These are phyloP conservation scores for Diogma glabrata DNA, from an alignment of 2,888 invertebrate genomes.

Conservation along the genomic window DNA sequence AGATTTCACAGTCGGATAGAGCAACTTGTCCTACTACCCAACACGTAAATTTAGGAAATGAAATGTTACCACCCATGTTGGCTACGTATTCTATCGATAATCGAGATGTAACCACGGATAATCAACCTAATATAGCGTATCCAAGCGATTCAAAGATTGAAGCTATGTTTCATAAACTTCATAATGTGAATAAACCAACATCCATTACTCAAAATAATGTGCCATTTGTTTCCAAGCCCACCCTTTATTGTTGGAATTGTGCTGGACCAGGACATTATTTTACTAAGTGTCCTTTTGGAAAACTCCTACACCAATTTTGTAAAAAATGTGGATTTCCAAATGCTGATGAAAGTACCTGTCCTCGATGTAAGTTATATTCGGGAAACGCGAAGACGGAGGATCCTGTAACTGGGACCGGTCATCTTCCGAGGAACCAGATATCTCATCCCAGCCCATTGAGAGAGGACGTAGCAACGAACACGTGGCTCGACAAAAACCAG, in stretches of 20 bases:
- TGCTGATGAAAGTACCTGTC: background rate
- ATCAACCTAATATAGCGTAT: no score
- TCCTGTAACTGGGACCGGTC: background rate
- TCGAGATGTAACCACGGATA: no score
- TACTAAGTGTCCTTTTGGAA: background rate
- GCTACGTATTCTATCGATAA: no score
- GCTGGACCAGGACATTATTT: background rate
- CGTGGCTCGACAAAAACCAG: background rate
- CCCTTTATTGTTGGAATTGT: background rate
- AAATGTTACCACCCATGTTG: no score
- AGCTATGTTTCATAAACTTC: no score
- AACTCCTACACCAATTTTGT: background rate
- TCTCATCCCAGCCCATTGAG: background rate
- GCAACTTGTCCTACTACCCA: no score
- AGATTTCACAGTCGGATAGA: no score
- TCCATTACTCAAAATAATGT: no score
- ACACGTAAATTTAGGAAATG: no score
- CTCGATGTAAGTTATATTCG: background rate
- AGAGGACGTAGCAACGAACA: background rate
- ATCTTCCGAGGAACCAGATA: background rate
- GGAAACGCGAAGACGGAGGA: background rate
- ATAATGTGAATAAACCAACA: no score
- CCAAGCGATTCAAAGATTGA: no score
- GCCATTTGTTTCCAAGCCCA: no score
- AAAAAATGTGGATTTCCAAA: background rate